Evolutionary conservation across 2,113 vertebrate species (phyloP).

Genomic region (Nesoenas mayeri): DNA sequence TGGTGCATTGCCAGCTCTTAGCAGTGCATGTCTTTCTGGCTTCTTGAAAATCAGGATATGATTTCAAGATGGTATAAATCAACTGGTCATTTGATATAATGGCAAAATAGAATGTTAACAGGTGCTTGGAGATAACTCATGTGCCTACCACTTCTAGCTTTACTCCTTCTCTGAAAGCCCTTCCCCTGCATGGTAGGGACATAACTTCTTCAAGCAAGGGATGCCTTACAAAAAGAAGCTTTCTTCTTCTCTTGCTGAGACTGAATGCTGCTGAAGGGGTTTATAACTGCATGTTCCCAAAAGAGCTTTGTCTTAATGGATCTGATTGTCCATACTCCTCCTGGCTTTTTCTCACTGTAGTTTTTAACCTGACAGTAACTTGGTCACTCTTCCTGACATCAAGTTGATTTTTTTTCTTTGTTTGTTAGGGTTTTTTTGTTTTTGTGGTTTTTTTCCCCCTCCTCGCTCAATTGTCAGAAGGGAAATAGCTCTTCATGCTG

Average conservation of each 20-base stretch:
- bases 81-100: conserved; percentile 4
- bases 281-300: not conserved
- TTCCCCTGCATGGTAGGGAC: not conserved
- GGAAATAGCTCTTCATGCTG: not conserved
- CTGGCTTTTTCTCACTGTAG: conserved; percentile 12
- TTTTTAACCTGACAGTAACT: conserved; percentile 35
- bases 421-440: not conserved
- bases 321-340: not conserved
- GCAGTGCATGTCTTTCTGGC: not conserved
- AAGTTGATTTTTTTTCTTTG: not conserved
- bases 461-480: not conserved
- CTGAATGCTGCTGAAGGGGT: not conserved
- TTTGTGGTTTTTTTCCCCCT: rapidly evolving
- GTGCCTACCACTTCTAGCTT: not conserved
- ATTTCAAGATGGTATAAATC: conserved; percentile 56
- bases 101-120: not conserved
- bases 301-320: conserved; percentile 44
- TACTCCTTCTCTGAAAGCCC: not conserved
- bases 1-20: conserved; percentile 19
- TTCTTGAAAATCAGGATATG: conserved; percentile 25
- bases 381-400: not conserved
- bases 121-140: not conserved
- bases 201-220: not conserved
- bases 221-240: conserved; percentile 6
- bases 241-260: not conserved